These are phyloP conservation scores for Diplodus puntazzo DNA, from an alignment of 2,797 vertebrate species.

Conservation along the genomic window DNA sequence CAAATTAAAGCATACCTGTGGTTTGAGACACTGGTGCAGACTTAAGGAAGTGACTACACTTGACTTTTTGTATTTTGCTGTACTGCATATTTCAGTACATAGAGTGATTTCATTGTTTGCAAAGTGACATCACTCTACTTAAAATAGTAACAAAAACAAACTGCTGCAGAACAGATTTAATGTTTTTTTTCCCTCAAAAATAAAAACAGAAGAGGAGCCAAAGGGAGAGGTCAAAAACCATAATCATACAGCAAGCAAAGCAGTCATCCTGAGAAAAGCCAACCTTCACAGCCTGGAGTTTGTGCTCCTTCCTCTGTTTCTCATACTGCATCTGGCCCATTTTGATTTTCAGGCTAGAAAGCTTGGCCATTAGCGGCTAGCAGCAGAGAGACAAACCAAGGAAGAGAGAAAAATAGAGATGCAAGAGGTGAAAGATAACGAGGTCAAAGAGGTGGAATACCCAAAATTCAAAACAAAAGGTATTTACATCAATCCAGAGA, in stretches of 20 bases:
- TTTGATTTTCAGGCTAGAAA: conserved; percentile 99
- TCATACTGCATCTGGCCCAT: conserved; percentile 99
- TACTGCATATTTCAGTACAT: conserved; percentile 30
- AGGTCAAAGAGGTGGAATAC: conserved; percentile 36
- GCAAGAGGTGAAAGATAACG: conserved; percentile 69
- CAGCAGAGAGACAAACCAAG: conserved; percentile 85
- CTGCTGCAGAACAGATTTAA: conserved; percentile 25
- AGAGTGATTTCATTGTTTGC: conserved; percentile 30
- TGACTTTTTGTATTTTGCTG: conserved; percentile 48
- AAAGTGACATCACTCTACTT: conserved; percentile 35
- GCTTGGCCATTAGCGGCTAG: conserved; percentile 98
- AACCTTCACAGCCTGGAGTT: conserved; percentile 94
- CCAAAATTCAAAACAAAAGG: conserved; percentile 28
- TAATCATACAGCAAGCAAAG: conserved; percentile 77
- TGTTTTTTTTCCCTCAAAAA: conserved; percentile 28
- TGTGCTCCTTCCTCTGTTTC: conserved; percentile 96
- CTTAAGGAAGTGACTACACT: conserved; percentile 31
- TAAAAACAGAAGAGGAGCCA: conserved; percentile 42
- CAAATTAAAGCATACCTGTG: conserved; percentile 75
- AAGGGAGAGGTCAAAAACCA: conserved; percentile 75
- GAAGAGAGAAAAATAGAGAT: conserved; percentile 74
- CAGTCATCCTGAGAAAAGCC: conserved; percentile 80
- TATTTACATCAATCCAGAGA: neutral
- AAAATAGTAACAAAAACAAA: conserved; percentile 16
- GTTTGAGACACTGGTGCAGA: conserved; percentile 63